Conservation (phyloP, 2,797 vertebrate species). For the Dicrostonyx torquatus region DNA sequence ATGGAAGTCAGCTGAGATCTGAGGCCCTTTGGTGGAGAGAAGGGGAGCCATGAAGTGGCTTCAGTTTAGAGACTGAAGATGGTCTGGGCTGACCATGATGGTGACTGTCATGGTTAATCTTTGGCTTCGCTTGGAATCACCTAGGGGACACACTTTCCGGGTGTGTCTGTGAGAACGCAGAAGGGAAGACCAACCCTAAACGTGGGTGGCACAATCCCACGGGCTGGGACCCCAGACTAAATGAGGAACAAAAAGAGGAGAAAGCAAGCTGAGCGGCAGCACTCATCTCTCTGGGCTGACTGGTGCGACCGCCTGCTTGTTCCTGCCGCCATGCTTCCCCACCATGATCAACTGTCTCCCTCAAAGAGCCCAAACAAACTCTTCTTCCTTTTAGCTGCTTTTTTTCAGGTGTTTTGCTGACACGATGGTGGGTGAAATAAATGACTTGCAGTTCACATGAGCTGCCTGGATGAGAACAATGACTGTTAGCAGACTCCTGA, state of each 20-base stretch:
- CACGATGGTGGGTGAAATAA: not conserved
- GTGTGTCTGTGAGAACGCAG: not conserved
- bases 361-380: not conserved
- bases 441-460: not conserved
- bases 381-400: not conserved
- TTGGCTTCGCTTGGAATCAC: not conserved
- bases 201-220: not conserved
- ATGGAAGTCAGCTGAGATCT: not conserved
- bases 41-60: not conserved
- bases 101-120: not conserved
- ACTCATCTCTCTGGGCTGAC: not conserved
- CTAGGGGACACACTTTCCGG: not conserved
- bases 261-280: not conserved
- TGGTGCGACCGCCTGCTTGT: not conserved
- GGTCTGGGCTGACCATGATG: not conserved
- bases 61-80: not conserved
- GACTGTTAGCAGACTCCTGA: not conserved
- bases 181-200: not conserved
- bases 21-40: not conserved
- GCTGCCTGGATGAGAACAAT: not conserved
- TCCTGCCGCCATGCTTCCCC: not conserved
- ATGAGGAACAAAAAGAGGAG: not conserved
- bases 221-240: not conserved
- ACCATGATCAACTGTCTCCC: not conserved
- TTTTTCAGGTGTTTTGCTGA: not conserved